Evolutionary conservation across 2,797 vertebrate species (phyloP), one percentile per base, ranked within the genome.

Genomic region (Anabas testudineus): DNA sequence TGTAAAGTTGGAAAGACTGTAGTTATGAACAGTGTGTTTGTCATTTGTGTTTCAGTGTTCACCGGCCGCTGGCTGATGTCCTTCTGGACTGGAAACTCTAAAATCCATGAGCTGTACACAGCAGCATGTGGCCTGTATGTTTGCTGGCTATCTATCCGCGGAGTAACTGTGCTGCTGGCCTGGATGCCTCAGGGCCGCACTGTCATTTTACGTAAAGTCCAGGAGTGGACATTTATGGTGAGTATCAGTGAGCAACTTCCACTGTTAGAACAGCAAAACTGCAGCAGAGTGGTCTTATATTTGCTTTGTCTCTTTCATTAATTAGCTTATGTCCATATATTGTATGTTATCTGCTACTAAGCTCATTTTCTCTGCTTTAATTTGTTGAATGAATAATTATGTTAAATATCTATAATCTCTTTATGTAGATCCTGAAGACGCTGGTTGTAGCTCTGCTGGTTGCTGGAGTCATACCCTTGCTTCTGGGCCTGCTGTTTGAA

Each of bases 21-120:
- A 28, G 13, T 78, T 18, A 53, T 57, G 16, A 68, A 47, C 2
- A 16, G 6, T 36, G 28, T 63, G 30, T 54, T 53, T 57, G 6
- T 21, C 2, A 0, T 21, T 0, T 56, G 19, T 75, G 45, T 78
- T 93, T 73, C 91, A 99, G 98, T 99, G 52, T 99, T 97, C 57
- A 96, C 96, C n/a, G 98, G 98, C n/a, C 97, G 98, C 60, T 99
- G 97, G 97, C 82, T 99, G 69, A 99, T 99, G 98, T 99, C 98
- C 1, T 99, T 99, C 92, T 99, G 98, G 98, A 99, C 97, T 6
- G 98, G 98, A 70, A 96, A 92, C 80, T 96, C 97, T 71, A 99
- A 99, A 94, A 99, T 99, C 86, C 98, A 99, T 0, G 98, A 99
- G 73, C 91, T 99, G 66, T 99, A 99, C 93, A 99, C 98, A 0